These are phyloP conservation scores for Orthosia gracilis DNA, from an alignment of 2,888 invertebrate species.

Conservation along the genomic window DNA sequence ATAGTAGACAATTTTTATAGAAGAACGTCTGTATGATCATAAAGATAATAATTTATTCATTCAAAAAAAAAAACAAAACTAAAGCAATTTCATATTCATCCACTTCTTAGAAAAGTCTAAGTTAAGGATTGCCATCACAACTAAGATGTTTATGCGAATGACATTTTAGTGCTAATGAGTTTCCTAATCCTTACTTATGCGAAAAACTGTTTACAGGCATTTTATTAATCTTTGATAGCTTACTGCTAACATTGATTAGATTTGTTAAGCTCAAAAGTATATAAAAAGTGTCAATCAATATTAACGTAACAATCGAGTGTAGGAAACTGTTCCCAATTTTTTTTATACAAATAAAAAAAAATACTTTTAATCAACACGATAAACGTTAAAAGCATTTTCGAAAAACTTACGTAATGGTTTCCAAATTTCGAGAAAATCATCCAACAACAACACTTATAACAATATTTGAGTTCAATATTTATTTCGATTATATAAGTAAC, in stretches of 20 bases:
- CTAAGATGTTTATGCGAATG: not conserved
- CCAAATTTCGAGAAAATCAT: conserved; percentile 6
- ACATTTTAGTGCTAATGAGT: not conserved
- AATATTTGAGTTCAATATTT: not conserved
- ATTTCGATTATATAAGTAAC: not conserved
- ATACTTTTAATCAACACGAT: not conserved
- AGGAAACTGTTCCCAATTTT: too few species aligned
- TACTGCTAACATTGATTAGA: not conserved
- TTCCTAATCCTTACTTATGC: not conserved
- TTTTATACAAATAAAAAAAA: not conserved
- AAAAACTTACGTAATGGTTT: conserved; percentile 27
- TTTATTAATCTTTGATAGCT: not conserved
- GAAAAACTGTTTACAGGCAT: not conserved
- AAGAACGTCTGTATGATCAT: not conserved
- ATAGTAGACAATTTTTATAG: not conserved
- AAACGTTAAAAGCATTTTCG: not conserved
- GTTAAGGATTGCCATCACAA: not conserved
- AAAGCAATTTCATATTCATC: not conserved
- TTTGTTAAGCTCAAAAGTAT: too few species aligned
- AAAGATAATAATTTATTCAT: not conserved
- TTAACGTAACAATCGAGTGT: too few species aligned
- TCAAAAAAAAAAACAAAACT: not conserved
- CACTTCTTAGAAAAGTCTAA: too few species aligned
- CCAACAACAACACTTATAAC: conserved; percentile 10
- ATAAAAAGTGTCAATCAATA: too few species aligned